Base-by-base conservation (phyloP, 2,113 vertebrate species). In the Ellobius talpinus region DNA sequence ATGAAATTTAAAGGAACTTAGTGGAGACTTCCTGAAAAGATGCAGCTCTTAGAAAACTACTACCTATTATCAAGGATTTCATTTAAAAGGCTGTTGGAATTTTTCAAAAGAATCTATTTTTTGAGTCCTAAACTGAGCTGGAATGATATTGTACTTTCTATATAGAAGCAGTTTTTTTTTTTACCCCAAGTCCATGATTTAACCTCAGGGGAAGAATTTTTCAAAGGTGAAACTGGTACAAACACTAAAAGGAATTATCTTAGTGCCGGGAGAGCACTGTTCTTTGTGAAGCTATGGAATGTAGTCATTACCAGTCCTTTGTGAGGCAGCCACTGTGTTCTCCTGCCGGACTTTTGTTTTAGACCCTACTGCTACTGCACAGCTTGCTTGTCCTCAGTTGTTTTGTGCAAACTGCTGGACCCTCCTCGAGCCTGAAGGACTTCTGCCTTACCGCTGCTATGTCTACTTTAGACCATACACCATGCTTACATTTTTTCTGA, bases 381-480 rank as follows among this genome's bases (percentile, higher is more conserved):
- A 66, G 66, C 2, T 73, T 63, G 52, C 26, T 86, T 90, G 4
- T 31, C n/a, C 77, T 65, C 23, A 39, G 12, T 68, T 95, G 95
- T 39, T 72, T 42, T 45, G 8, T 63, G 12, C 31, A 10, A 2
- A 63, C 26, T 47, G 10, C 55, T 47, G 39, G 47, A 55, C 70
- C 29, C 3, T n/a, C n/a, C 7, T 2, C 7, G 33, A 92, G 66
- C 11, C 66, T 92, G 96, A 92, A 90, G 65, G 87, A 87, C 73
- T 66, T 10, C 73, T 77, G 58, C n/a, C 85, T 95, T 94, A 93
- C 1, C 72, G 8, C 74, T 95, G 90, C 94, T 65, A 87, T 90
- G 79, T 95, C 72, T 86, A 11, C 89, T 94, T 95, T 88, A 65
- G 72, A 68, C 36, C 82, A 1, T 68, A 65, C 92, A 52, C 78